A percentile compares a stretch with the other conserved stretches of the same genome.
These are phyloP conservation scores for Monochamus saltuarius DNA, from an alignment of 1,140 invertebrate genomes.

Conservation along the genomic window DNA sequence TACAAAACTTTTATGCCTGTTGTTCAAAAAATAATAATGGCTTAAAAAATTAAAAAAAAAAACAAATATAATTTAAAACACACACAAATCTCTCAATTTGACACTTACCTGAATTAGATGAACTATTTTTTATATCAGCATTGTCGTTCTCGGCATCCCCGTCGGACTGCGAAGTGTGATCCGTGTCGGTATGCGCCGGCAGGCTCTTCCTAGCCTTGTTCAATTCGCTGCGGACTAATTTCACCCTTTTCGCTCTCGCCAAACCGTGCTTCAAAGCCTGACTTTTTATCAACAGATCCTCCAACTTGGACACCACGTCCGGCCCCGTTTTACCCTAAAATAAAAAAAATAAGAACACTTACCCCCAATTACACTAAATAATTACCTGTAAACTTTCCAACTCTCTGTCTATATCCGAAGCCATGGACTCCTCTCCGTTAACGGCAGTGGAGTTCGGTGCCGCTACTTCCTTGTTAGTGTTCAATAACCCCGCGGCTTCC, in stretches of 20 bases:
- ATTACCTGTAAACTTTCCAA: constrained; percentile 51
- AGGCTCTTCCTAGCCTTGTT: constrained; percentile 37
- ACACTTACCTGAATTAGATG: constrained; percentile 27
- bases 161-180: constrained; percentile 50
- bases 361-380: background rate
- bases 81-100: background rate
- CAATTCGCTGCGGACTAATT: constrained; percentile 57
- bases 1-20: too few relatives aligned
- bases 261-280: constrained; percentile 57
- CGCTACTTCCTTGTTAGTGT: constrained; percentile 45
- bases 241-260: constrained; percentile 56
- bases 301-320: constrained; percentile 56
- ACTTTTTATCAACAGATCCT: constrained; percentile 57
- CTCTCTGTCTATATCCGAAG: constrained; percentile 56
- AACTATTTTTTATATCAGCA: constrained; percentile 40
- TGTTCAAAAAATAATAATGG: too few relatives aligned
- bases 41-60: too few relatives aligned
- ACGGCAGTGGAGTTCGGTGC: constrained; percentile 24
- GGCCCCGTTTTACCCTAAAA: constrained; percentile 46
- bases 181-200: constrained; percentile 25
- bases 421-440: constrained; percentile 51
- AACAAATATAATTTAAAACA: too few relatives aligned
- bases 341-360: background rate
- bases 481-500: constrained; percentile 61
- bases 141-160: constrained; percentile 37